A percentile compares a stretch with the other conserved stretches of the same genome.
These are phyloP conservation scores for Brotula barbata DNA, from an alignment of 2,797 vertebrate genomes.

Conservation along the genomic window DNA sequence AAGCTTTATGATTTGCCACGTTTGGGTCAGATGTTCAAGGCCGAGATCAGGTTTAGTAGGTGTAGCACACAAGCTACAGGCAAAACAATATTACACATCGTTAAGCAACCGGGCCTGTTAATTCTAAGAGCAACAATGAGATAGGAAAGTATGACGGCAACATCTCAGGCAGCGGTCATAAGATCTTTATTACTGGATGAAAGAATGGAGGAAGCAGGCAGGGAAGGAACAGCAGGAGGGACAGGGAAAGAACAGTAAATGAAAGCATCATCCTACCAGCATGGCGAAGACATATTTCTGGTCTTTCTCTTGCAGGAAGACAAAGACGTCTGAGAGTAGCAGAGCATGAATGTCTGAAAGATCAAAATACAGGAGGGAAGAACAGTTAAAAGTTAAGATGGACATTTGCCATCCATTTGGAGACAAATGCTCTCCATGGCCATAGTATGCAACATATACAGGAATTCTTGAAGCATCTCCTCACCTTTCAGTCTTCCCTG, in stretches of 20 bases:
- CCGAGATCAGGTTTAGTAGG: constrained; percentile 54
- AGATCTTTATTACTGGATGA: constrained; percentile 32
- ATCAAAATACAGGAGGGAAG: constrained; percentile 13
- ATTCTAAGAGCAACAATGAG: constrained; percentile 51
- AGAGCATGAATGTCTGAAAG: constrained; percentile 91
- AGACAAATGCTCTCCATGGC: too few relatives aligned
- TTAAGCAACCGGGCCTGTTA: constrained; percentile 33
- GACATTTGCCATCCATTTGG: background rate
- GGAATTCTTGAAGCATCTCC: background rate
- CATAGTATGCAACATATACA: too few relatives aligned
- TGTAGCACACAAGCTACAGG: constrained; percentile 35
- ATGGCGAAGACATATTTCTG: constrained; percentile 95
- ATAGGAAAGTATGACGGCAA: constrained; percentile 61
- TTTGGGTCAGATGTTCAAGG: constrained; percentile 43
- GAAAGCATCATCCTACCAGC: constrained; percentile 82
- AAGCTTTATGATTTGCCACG: constrained; percentile 52
- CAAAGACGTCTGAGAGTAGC: constrained; percentile 89
- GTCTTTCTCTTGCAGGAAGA: constrained; percentile 98
- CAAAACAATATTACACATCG: constrained; percentile 29
- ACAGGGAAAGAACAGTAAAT: background rate
- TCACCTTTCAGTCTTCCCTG: constrained; percentile 90
- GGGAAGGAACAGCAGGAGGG: background rate
- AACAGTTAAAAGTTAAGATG: background rate
- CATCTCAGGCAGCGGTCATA: constrained; percentile 31
- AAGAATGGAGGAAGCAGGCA: background rate